Evolutionary conservation across 1,140 invertebrate genomes (phyloP), one percentile per base, ranked within the genome.

Genomic region (Zelostemma sp.): DNA sequence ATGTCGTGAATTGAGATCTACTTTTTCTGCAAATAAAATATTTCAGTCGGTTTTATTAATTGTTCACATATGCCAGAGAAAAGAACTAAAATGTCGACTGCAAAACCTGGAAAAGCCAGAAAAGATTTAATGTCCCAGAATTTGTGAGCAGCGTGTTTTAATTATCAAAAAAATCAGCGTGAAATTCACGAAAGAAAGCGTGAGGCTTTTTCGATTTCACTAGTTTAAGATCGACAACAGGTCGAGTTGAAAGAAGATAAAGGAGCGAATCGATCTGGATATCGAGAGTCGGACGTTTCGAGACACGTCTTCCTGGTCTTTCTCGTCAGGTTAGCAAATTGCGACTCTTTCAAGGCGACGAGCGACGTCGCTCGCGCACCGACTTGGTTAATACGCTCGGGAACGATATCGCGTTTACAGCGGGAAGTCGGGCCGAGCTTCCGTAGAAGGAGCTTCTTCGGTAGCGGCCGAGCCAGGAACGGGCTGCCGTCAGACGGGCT

Each of bases 261-360:
- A n/a, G n/a, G n/a, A n/a, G n/a, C n/a, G n/a, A n/a, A n/a, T n/a
- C n/a, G n/a, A n/a, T n/a, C n/a, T n/a, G n/a, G n/a, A n/a, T n/a
- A n/a, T n/a, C n/a, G n/a, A n/a, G n/a, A n/a, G n/a, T n/a, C n/a
- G 46, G 46, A 49, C 15, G 14, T 60, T 54, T 59, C 38, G 58
- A 51, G 51, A 56, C 50, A 64, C 41, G 43, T 69, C n/a, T 28
- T 47, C 45, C 33, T 38, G 41, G 17, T 59, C 28, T 49, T 49
- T 48, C 62, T 60, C 66, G 66, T 68, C 74, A 70, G 60, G 64
- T 76, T 80, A 81, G 77, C 75, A 80, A 80, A 81, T 81, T 81
- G 73, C 63, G 31, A 62, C 53, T 75, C 57, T 47, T 68, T 54
- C 54, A 62, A 54, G 64, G 68, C 57, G 60, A 70, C 71, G 64